Conservation (phyloP, 2,113 vertebrate genomes). For the Tachuris rubrigastra region DNA sequence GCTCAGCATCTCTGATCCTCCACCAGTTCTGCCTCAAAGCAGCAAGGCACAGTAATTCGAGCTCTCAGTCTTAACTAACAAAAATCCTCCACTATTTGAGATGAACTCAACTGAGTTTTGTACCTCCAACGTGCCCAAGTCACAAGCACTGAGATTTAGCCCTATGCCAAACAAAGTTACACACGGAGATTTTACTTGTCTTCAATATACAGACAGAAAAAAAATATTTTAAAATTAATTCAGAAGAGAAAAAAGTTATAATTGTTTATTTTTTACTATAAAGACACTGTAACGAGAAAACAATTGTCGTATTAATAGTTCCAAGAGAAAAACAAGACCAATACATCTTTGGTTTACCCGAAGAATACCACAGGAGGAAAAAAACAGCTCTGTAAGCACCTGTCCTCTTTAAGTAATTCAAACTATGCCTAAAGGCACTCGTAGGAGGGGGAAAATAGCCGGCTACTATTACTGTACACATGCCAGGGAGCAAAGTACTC, state of each 20-base stretch:
- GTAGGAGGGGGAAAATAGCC: neutral
- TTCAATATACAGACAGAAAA: fast-evolving
- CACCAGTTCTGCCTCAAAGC: fast-evolving
- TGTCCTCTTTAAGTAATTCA: neutral
- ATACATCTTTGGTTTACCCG: fast-evolving
- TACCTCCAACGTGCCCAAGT: neutral
- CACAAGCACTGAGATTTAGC: neutral
- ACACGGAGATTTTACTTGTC: neutral
- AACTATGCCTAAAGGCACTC: conserved; percentile 40
- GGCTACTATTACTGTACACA: neutral
- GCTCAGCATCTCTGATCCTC: neutral
- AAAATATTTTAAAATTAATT: neutral
- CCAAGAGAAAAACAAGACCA: neutral
- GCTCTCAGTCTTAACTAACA: neutral
- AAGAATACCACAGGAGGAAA: neutral
- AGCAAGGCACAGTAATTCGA: fast-evolving
- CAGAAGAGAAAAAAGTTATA: neutral
- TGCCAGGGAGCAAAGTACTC: conserved; percentile 19
- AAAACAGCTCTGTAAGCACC: neutral
- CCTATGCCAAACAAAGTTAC: fast-evolving
- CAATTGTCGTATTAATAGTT: neutral
- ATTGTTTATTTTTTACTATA: neutral
- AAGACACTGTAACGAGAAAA: neutral
- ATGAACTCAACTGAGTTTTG: neutral
- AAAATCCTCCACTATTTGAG: neutral